These are phyloP conservation scores for Plusia festucae DNA, from an alignment of 2,888 invertebrate species.

Conservation along the genomic window DNA sequence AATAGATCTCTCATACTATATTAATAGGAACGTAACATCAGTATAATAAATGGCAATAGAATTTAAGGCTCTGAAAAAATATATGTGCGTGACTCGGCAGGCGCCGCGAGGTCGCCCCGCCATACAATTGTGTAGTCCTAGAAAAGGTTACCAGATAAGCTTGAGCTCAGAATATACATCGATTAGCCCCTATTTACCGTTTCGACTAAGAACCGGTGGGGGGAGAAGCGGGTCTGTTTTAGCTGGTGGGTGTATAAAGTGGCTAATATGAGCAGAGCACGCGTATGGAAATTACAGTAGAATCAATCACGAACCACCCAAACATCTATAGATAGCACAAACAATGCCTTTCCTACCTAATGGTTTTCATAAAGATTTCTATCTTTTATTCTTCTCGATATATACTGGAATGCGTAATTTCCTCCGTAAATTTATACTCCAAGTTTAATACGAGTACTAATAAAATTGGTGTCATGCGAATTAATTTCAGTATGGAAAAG, in stretches of 20 bases:
- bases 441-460: conserved; percentile 23
- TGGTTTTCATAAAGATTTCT: conserved; percentile 76
- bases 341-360: conserved; percentile 79
- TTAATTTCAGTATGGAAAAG: conserved; percentile 28
- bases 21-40: conserved; percentile 60
- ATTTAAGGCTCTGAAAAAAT: conserved; percentile 82
- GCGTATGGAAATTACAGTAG: conserved; percentile 88
- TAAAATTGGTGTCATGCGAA: conserved; percentile 33
- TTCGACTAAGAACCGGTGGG: conserved; percentile 43
- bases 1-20: conserved; percentile 58
- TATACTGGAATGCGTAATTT: conserved; percentile 52
- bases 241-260: conserved; percentile 79
- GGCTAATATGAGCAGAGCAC: conserved; percentile 87
- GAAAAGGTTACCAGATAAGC: conserved; percentile 73
- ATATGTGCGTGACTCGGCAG: conserved; percentile 88
- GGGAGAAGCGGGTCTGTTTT: conserved; percentile 58
- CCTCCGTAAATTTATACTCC: conserved; percentile 25
- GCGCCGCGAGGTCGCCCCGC: conserved; percentile 86
- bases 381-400: conserved; percentile 66
- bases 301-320: conserved; percentile 87
- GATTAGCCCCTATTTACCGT: conserved; percentile 57
- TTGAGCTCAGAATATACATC: conserved; percentile 69
- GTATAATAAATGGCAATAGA: conserved; percentile 71
- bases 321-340: conserved; percentile 83
- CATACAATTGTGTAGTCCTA: conserved; percentile 83